phyloP scores from a whole-genome alignment of 2,888 invertebrate genomes.

The Athrips mouffetella region DNA sequence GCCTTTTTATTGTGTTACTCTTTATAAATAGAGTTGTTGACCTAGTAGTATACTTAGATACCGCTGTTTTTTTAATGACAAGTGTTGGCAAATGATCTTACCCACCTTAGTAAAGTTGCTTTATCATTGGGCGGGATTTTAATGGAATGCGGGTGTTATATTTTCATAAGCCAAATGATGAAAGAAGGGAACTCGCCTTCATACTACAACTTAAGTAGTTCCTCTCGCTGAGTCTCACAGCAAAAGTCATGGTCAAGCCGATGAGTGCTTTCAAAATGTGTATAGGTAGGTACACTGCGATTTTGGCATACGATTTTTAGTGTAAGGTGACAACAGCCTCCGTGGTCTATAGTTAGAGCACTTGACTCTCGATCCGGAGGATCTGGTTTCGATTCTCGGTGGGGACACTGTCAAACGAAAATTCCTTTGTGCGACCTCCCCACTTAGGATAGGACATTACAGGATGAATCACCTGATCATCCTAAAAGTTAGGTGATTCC shows the following conservation, averaged over 20 bases:
- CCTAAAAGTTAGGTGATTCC: too few species aligned
- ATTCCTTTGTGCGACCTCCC: too few species aligned
- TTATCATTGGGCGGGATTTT: too few species aligned
- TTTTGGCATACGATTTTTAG: too few species aligned
- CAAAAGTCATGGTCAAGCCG: slow-evolving; percentile 16
- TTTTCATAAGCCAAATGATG: background rate
- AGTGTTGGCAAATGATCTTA: background rate
- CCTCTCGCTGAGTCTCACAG: slow-evolving; percentile 8
- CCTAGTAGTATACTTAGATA: background rate
- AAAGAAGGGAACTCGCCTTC: slow-evolving; percentile 7
- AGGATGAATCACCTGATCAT: too few species aligned
- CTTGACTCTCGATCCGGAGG: too few species aligned
- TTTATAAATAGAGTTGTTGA: background rate
- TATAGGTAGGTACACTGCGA: background rate
- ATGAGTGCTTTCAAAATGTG: slow-evolving; percentile 12
- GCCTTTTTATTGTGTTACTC: background rate
- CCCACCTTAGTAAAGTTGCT: too few species aligned
- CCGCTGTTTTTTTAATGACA: background rate
- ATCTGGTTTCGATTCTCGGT: too few species aligned
- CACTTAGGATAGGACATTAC: too few species aligned
- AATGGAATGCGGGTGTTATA: background rate
- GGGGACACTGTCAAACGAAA: too few species aligned
- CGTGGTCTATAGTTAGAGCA: too few species aligned
- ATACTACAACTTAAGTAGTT: background rate
- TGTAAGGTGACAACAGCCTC: too few species aligned